These are phyloP conservation scores for Xylocampa areola DNA, from an alignment of 2,888 invertebrate genomes.

Conservation along the genomic window DNA sequence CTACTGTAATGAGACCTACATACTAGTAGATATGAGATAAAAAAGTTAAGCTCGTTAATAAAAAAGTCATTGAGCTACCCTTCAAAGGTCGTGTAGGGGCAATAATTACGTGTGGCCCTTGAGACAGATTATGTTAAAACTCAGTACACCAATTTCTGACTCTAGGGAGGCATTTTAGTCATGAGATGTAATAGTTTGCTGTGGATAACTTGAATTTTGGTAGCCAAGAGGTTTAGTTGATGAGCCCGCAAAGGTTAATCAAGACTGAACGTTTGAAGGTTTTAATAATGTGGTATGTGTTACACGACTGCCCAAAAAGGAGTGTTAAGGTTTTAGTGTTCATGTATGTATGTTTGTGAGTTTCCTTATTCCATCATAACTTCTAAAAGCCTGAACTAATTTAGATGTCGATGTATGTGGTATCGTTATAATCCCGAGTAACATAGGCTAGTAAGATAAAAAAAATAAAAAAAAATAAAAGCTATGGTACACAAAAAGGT, in stretches of 20 bases:
- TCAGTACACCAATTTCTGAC: constrained; percentile 29
- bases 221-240: constrained; percentile 10
- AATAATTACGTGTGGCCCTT: constrained; percentile 46
- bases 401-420: too few species aligned
- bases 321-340: too few species aligned
- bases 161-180: constrained; percentile 27
- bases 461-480: too few species aligned
- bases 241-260: constrained; percentile 10
- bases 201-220: constrained; percentile 22
- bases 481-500: too few species aligned
- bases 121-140: constrained; percentile 54
- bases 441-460: too few species aligned
- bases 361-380: too few species aligned
- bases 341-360: too few species aligned
- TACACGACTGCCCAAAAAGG: too few species aligned
- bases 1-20: too few species aligned
- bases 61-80: constrained; percentile 38
- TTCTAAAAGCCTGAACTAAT: too few species aligned
- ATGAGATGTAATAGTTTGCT: constrained; percentile 32
- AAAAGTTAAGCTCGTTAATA: constrained; percentile 33
- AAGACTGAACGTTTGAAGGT: constrained; percentile 4
- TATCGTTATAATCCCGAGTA: too few species aligned
- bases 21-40: constrained; percentile 9
- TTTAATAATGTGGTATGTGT: not conserved
- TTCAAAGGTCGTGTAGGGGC: constrained; percentile 22